Evolutionary conservation across 2,888 invertebrate genomes (phyloP).

Genomic region (Dryococelus australis): DNA sequence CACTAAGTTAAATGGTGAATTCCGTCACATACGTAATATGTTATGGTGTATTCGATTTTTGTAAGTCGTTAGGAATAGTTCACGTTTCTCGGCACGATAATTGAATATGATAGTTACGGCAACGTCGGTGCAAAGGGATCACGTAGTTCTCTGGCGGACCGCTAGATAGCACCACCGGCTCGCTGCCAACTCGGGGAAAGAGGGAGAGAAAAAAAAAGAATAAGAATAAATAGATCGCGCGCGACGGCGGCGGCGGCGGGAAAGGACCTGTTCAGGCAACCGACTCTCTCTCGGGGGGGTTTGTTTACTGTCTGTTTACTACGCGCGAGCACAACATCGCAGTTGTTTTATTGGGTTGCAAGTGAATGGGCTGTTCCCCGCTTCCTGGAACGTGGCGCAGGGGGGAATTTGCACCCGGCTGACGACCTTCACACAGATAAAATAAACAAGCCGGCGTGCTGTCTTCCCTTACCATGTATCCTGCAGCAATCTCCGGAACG

Average conservation of each 20-base stretch:
- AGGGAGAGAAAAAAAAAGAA: not conserved
- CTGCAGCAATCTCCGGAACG: no score
- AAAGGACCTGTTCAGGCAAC: not conserved
- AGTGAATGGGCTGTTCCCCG: not conserved
- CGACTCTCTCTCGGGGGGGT: not conserved
- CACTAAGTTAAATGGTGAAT: no score
- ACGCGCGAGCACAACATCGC: not conserved
- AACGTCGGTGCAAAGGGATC: no score
- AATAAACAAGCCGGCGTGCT: not conserved
- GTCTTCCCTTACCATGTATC: not conserved
- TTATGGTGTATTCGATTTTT: no score
- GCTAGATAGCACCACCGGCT: not conserved
- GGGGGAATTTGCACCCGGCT: not conserved
- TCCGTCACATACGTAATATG: no score
- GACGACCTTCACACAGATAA: not conserved
- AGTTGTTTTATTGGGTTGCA: not conserved
- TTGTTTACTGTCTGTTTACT: constrained; percentile 16
- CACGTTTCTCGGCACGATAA: no score
- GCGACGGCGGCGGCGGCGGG: no score
- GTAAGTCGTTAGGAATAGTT: no score
- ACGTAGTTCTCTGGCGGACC: not conserved
- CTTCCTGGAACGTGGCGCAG: not conserved
- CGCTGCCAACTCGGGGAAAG: not conserved
- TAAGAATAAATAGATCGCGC: no score
- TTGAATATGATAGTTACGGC: no score